A percentile compares a stretch with the other conserved stretches of the same genome.
Conservation (phyloP, 1,140 invertebrate species). For the Hyles vespertilio region DNA sequence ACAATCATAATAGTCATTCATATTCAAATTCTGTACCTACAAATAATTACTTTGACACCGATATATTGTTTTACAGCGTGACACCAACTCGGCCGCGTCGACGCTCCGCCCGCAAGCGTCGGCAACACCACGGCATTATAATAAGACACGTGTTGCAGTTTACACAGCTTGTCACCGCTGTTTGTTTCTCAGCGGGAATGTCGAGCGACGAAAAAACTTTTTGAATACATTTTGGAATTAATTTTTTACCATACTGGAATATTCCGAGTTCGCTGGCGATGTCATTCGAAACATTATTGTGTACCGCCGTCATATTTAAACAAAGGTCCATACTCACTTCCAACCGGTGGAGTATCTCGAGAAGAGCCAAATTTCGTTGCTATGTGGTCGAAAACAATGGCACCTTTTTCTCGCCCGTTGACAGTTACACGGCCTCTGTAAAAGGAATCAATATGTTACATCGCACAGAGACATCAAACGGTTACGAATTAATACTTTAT, state of each 20-base stretch:
- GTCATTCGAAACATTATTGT: too few species aligned
- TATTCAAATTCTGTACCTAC: constrained; percentile 46
- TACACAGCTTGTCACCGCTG: constrained; percentile 34
- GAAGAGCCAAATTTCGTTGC: constrained; percentile 97
- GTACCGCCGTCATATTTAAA: not conserved
- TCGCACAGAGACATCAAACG: not conserved
- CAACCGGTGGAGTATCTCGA: constrained; percentile 98
- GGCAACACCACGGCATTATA: constrained; percentile 22
- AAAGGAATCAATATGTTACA: constrained; percentile 18
- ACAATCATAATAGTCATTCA: constrained; percentile 48
- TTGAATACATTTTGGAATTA: too few species aligned
- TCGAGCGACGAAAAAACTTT: too few species aligned
- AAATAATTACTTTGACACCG: constrained; percentile 44
- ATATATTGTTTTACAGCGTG: constrained; percentile 45
- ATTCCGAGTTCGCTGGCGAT: too few species aligned
- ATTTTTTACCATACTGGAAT: too few species aligned
- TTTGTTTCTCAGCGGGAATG: too few species aligned
- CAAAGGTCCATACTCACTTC: constrained; percentile 78
- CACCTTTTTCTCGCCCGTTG: constrained; percentile 91
- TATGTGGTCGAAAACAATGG: constrained; percentile 93
- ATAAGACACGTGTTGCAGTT: constrained; percentile 51
- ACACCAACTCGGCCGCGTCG: constrained; percentile 10
- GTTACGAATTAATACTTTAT: not conserved
- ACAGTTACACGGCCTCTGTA: constrained; percentile 90
- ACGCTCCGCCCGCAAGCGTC: not conserved